phyloP scores from a whole-genome alignment of 2,888 invertebrate genomes.

The Hyalella azteca region DNA sequence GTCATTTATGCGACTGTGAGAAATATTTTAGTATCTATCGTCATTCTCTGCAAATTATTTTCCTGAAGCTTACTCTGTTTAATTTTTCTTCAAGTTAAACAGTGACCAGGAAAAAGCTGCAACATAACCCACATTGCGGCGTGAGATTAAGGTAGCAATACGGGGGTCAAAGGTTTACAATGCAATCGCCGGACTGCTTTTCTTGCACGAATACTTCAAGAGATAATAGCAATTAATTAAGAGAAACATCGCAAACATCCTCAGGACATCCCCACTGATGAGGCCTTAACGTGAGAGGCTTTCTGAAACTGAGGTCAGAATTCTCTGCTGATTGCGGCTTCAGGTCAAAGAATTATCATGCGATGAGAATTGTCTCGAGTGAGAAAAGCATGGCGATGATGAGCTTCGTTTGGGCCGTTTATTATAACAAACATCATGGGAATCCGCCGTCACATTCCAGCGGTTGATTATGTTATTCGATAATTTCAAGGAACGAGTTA shows the following conservation, averaged over 20 bases:
- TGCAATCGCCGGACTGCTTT: not conserved
- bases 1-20: too few relatives aligned
- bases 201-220: conserved; percentile 26
- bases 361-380: not conserved
- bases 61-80: too few relatives aligned
- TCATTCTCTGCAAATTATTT: too few relatives aligned
- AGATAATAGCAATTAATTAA: conserved; percentile 25
- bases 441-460: conserved; percentile 11
- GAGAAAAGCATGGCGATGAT: conserved; percentile 20
- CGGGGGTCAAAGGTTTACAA: conserved; percentile 16
- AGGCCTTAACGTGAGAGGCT: conserved; percentile 26
- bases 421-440: conserved; percentile 11
- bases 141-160: conserved; percentile 18
- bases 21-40: too few relatives aligned
- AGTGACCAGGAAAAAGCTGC: not conserved
- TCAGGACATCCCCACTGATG: conserved; percentile 9
- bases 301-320: not conserved
- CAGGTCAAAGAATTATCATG: not conserved
- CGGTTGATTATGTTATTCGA: conserved; percentile 29
- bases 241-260: conserved; percentile 28
- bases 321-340: not conserved
- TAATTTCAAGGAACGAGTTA: not conserved
- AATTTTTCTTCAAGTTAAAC: too few relatives aligned
- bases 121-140: not conserved
- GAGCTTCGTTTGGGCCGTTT: conserved; percentile 2